These are phyloP conservation scores for Cheirogaleus medius DNA, from an alignment of 2,113 vertebrate genomes.

Conservation along the genomic window DNA sequence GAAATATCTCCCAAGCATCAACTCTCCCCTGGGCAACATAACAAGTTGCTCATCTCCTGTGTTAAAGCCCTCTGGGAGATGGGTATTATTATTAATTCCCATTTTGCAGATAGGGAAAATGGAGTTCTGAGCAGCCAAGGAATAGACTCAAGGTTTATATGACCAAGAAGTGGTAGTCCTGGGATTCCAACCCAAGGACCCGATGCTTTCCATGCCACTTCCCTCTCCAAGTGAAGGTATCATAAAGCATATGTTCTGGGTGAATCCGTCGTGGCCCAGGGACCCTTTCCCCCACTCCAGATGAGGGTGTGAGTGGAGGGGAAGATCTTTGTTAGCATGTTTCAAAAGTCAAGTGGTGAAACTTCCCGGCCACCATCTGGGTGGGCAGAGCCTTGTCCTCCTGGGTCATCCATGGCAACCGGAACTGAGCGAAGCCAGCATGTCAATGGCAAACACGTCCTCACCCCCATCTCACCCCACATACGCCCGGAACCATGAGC, in stretches of 20 bases:
- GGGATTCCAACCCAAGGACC: background rate
- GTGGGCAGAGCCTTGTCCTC: background rate
- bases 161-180: background rate
- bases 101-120: background rate
- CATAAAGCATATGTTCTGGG: background rate
- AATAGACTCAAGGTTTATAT: background rate
- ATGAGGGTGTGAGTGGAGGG: rapidly evolving
- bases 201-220: background rate
- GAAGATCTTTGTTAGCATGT: background rate
- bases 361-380: background rate
- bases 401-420: background rate
- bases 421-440: background rate
- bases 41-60: background rate
- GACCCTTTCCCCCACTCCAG: background rate
- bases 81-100: background rate
- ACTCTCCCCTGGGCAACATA: background rate
- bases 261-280: background rate
- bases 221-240: background rate
- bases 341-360: slow-evolving; percentile 45
- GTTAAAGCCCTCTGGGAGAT: rapidly evolving
- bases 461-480: background rate
- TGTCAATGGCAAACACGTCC: background rate
- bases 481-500: slow-evolving; percentile 15
- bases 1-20: rapidly evolving
- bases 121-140: background rate